Conservation (phyloP, 2,888 invertebrate genomes). For the Athalia circularis region DNA sequence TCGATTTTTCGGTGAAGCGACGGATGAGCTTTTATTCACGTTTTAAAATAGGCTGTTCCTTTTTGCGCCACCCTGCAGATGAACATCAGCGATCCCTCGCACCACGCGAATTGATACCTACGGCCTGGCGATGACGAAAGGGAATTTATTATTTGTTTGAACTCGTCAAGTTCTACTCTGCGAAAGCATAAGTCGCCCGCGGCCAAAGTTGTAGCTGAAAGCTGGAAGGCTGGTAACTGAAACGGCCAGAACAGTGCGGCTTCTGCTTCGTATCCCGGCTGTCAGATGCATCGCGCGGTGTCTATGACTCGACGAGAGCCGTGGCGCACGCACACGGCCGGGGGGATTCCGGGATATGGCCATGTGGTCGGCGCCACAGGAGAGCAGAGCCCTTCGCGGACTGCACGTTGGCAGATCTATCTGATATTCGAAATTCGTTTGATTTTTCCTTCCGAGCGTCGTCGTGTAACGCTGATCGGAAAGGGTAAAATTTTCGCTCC, state of each 20-base stretch:
- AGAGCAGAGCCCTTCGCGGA: constrained; percentile 5
- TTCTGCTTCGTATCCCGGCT: constrained; percentile 46
- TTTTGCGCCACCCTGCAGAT: too few species aligned
- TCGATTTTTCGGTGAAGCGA: too few species aligned
- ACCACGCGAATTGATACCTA: constrained; percentile 4
- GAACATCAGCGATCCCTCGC: constrained; percentile 14
- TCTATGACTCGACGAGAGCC: constrained; percentile 39
- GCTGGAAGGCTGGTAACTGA: background rate
- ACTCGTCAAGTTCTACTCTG: constrained; percentile 39
- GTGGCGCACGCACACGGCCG: constrained; percentile 26
- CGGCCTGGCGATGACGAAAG: background rate
- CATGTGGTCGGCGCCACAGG: constrained; percentile 42
- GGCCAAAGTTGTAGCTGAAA: background rate
- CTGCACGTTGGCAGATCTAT: background rate
- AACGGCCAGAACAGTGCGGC: background rate
- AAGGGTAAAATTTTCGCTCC: too few species aligned
- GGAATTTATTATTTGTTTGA: constrained; percentile 41
- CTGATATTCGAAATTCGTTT: too few species aligned
- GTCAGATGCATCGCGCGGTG: constrained; percentile 44
- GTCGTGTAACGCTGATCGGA: too few species aligned
- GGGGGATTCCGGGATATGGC: background rate
- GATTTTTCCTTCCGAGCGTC: too few species aligned
- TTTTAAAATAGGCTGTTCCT: too few species aligned
- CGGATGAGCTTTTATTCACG: too few species aligned
- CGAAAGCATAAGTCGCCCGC: constrained; percentile 39